Conservation (phyloP, 1,140 invertebrate species). For the Thaumetopoea pityocampa region DNA sequence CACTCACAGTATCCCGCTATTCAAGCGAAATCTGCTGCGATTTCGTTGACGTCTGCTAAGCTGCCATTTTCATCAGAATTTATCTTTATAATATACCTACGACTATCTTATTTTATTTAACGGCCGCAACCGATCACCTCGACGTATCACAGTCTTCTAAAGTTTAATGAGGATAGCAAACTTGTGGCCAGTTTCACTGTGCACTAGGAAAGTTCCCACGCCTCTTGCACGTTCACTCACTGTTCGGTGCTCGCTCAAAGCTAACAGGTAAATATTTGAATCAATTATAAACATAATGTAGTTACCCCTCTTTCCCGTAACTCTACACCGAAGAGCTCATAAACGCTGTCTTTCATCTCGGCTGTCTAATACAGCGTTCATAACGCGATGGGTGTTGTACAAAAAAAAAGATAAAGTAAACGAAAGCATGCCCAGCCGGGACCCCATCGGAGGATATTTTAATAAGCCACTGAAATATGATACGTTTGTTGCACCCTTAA, state of each 20-base stretch:
- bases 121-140: no score
- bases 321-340: constrained; percentile 48
- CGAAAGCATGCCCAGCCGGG: constrained; percentile 39
- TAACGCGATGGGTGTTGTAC: constrained; percentile 36
- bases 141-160: no score
- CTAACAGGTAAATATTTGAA: constrained; percentile 44
- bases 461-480: constrained; percentile 56
- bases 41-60: no score
- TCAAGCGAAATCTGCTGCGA: no score
- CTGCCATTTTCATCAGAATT: no score
- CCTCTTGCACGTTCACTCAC: constrained; percentile 11
- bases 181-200: constrained; percentile 6
- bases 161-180: no score
- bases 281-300: constrained; percentile 55
- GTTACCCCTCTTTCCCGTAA: constrained; percentile 46
- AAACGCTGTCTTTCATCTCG: constrained; percentile 64
- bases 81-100: no score
- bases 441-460: constrained; percentile 34
- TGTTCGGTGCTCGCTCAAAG: constrained; percentile 18
- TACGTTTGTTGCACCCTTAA: constrained; percentile 16
- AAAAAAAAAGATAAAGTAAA: constrained; percentile 37
- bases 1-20: no score
- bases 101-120: no score
- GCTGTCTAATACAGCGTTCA: constrained; percentile 42
- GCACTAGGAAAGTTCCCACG: constrained; percentile 24